Evolutionary conservation across 2,888 invertebrate species (phyloP), one percentile per base, ranked within the genome.

Genomic region (Phragmatobia fuliginosa): DNA sequence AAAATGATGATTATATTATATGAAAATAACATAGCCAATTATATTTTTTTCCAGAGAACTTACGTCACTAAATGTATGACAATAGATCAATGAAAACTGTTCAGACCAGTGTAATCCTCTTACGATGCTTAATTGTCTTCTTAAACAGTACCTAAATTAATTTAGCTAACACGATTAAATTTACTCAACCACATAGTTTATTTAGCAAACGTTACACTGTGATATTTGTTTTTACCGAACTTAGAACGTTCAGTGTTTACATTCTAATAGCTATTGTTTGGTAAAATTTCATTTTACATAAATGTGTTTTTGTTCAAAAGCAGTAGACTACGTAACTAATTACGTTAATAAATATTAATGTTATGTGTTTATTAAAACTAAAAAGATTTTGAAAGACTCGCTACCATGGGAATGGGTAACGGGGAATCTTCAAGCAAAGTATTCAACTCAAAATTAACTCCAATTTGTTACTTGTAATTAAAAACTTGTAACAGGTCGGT

Each of bases 81-180:
- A 56, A 56, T 5, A 56, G 28, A 56, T 56, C 56, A 56, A 56
- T 56, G 28, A 60, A 60, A 33, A 60, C 33, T 33, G 32, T 32
- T 56, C 56, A 10, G 32, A 32, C 14, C 25, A 21, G 7, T 32
- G 18, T 58, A 62, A 56, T 41, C 38, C 58, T 36, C 28, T 67
- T 36, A 56, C 41, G 10, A 59, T 8, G 33, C 25, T 65, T 58
- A 71, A 56, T 41, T 66, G 56, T 61, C 65, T 49, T 33, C 56
- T 69, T 67, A 68, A 68, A 49, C 49, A 36, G 28, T 64, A n/a
- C n/a, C n/a, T n/a, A 68, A 59, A 74, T 66, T 70, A 67, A 74
- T 63, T 71, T 49, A 63, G 52, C 52, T 67, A 56, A 66, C 18
- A 14, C 31, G 52, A 71, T 62, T 67, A 68, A 62, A 62, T 52